These are phyloP conservation scores for Copidosoma aretas DNA, from an alignment of 2,888 invertebrate genomes.

Conservation along the genomic window DNA sequence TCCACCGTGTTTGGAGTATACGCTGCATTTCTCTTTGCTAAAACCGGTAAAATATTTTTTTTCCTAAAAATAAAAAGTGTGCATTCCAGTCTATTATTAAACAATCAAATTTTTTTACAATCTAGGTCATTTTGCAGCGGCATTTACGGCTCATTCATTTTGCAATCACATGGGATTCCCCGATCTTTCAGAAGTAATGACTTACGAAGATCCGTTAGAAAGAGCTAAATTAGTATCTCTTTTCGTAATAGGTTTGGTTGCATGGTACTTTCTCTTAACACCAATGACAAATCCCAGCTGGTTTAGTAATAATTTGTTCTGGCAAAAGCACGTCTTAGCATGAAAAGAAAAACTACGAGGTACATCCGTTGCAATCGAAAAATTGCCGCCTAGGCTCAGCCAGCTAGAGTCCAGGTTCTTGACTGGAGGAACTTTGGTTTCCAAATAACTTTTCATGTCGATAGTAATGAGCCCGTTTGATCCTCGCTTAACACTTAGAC, in stretches of 20 bases:
- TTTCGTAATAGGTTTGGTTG: constrained; percentile 77
- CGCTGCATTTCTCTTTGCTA: constrained; percentile 88
- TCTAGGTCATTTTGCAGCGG: constrained; percentile 85
- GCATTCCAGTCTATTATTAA: background rate
- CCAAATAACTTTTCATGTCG: no score
- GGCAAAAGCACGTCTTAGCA: constrained; percentile 55
- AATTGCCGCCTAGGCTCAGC: no score
- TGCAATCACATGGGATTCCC: constrained; percentile 98
- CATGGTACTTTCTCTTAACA: constrained; percentile 79
- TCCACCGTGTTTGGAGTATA: constrained; percentile 94
- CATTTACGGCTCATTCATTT: constrained; percentile 88
- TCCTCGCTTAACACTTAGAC: no score
- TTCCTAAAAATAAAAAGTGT: background rate
- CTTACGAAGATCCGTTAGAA: constrained; percentile 67
- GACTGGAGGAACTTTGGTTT: background rate
- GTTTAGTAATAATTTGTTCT: constrained; percentile 70
- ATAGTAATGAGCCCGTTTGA: no score
- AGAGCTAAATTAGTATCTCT: constrained; percentile 70
- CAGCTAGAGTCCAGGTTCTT: background rate
- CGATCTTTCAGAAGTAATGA: constrained; percentile 76
- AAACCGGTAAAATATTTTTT: constrained; percentile 70
- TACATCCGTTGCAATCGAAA: background rate
- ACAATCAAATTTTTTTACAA: constrained; percentile 36
- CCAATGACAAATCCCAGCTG: constrained; percentile 78
- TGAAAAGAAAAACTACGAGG: constrained; percentile 2